Evolutionary conservation across 2,888 invertebrate genomes (phyloP).

Genomic region (Leptinotarsa tumamoca): DNA sequence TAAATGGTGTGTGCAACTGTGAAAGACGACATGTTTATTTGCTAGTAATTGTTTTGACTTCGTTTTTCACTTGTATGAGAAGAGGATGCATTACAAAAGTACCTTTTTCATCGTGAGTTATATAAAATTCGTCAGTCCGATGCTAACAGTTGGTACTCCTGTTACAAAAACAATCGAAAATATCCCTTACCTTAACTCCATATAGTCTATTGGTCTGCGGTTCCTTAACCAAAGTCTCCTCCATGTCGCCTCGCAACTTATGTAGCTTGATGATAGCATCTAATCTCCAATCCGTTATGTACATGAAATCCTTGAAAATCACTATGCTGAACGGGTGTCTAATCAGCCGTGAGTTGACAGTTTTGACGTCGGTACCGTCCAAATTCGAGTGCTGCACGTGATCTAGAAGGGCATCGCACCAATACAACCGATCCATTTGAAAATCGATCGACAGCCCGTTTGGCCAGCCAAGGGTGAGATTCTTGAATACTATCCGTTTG

Average conservation of each 20-base stretch:
- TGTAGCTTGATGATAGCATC: conserved; percentile 93
- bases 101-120: too few species aligned
- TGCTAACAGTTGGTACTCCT: not conserved
- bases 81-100: too few species aligned
- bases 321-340: conserved; percentile 93
- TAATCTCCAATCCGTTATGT: conserved; percentile 96
- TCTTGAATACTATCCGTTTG: conserved; percentile 87
- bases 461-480: conserved; percentile 95
- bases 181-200: conserved; percentile 79
- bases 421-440: conserved; percentile 87
- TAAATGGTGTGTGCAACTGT: too few species aligned
- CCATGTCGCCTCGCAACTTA: conserved; percentile 89
- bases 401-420: conserved; percentile 97
- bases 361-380: conserved; percentile 91
- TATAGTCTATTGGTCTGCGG: conserved; percentile 91
- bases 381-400: conserved; percentile 94
- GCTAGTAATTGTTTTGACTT: too few species aligned
- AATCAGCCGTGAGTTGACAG: conserved; percentile 87
- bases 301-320: conserved; percentile 91
- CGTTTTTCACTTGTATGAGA: too few species aligned
- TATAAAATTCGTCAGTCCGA: not conserved
- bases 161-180: not conserved
- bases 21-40: too few species aligned
- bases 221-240: conserved; percentile 87
- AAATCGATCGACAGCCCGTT: conserved; percentile 96